phyloP scores from a whole-genome alignment of 2,888 invertebrate genomes.

The Galerucella calmariensis region DNA sequence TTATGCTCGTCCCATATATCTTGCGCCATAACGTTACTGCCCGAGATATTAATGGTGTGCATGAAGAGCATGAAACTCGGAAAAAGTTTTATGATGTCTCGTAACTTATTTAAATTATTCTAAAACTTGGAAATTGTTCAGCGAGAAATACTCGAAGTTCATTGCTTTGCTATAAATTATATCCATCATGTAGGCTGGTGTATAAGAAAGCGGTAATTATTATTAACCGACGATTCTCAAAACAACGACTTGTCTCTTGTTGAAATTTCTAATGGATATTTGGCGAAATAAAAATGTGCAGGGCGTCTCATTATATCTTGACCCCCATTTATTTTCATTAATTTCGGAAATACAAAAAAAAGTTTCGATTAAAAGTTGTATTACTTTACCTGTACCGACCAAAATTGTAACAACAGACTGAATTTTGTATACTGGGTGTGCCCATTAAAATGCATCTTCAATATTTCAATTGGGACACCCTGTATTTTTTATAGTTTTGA shows the following conservation, averaged over 20 bases:
- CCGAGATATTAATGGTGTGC: conserved; percentile 23
- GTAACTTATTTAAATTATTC: conserved; percentile 26
- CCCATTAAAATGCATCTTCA: no score
- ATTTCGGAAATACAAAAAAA: no score
- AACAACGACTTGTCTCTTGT: neutral
- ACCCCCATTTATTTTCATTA: no score
- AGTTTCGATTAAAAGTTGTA: no score
- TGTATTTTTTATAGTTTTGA: no score
- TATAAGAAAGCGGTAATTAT: neutral
- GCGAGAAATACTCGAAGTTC: conserved; percentile 10
- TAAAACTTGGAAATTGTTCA: conserved; percentile 15
- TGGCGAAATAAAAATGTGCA: no score
- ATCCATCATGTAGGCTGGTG: neutral
- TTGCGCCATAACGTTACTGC: conserved; percentile 11
- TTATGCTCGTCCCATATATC: conserved; percentile 2
- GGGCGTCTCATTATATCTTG: no score
- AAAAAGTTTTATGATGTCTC: conserved; percentile 18
- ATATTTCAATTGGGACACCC: no score
- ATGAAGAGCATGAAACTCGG: conserved; percentile 12
- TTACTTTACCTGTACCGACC: no score
- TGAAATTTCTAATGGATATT: no score
- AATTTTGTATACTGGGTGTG: no score
- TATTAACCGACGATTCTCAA: neutral
- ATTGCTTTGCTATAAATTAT: conserved; percentile 18
- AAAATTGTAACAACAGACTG: no score